phyloP scores from a whole-genome alignment of 2,888 invertebrate species.

The Megamerina dolium region DNA sequence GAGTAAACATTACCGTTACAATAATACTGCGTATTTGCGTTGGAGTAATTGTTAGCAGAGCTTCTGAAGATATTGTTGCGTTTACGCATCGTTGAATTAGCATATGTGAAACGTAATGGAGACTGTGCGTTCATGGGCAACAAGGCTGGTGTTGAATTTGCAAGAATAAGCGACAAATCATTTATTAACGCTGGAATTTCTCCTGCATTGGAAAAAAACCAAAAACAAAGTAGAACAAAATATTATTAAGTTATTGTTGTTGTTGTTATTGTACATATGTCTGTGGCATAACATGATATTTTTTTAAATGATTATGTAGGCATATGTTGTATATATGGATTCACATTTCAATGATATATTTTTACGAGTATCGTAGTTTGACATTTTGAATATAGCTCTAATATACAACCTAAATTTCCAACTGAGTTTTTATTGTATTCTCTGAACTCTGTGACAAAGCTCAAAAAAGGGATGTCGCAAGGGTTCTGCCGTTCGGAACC shows the following conservation, averaged over 20 bases:
- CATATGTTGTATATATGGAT: too few relatives aligned
- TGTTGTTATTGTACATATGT: too few relatives aligned
- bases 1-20: constrained; percentile 1
- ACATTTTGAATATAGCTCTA: too few relatives aligned
- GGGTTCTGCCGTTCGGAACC: too few relatives aligned
- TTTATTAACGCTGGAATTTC: constrained; percentile 68
- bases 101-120: constrained; percentile 46
- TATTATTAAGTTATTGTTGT: too few relatives aligned
- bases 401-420: constrained; percentile 9
- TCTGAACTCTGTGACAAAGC: too few relatives aligned
- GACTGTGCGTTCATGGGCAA: constrained; percentile 41
- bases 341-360: too few relatives aligned
- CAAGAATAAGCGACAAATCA: constrained; percentile 58
- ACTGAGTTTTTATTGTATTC: constrained; percentile 15
- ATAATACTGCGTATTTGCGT: neutral
- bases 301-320: too few relatives aligned
- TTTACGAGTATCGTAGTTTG: too few relatives aligned
- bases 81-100: constrained; percentile 40
- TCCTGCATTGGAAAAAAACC: constrained; percentile 55
- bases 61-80: constrained; percentile 36
- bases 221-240: neutral
- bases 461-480: too few relatives aligned
- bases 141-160: constrained; percentile 38
- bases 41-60: constrained; percentile 1
- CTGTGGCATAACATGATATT: too few relatives aligned